Base-by-base conservation (phyloP, 2,113 vertebrate species). In the Hippoglossus stenolepis region DNA sequence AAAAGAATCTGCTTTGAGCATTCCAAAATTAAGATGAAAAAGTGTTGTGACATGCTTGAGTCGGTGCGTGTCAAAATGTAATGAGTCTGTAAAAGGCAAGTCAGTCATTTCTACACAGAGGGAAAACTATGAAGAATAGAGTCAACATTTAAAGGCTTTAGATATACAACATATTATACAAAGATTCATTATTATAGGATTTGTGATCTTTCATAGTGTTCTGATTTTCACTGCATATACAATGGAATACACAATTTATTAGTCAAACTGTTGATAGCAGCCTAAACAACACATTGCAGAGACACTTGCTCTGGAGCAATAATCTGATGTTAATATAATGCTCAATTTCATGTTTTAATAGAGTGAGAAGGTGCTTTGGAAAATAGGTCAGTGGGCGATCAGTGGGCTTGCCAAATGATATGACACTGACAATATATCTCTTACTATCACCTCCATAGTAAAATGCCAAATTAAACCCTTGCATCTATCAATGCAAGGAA, bases 11-110 rank as follows among this genome's bases (percentile, higher is more conserved):
- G 38, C 28, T 57, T 53, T 80, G 26, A 73, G 72, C 51, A 67
- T 54, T 76, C 85, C 17, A 75, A 77, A 85, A 60, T 26, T 0
- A 3, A 72, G 53, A 85, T 66, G 38, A 80, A 73, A 83, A 69
- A 56, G 53, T 49, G 13, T 54, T 77, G 49, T 85, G 83, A 84
- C 85, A 67, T 28, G 31, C 69, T 75, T 66, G 23, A 75, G 61
- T 21, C 2, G 15, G 21, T 66, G 62, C 9, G 0, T 68, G 58
- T 79, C 2, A 3, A 53, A 43, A 76, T 53, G n/a, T 24, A 58
- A 51, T 47, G 45, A 47, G 45, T 15, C 45, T 14, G 47, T 51
- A 51, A 51, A 51, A 18, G 18, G 47, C 17, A 54, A 54, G 2
- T 9, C 18, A n/a, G 20, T 20, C 3, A 6, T 51, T 51, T 20